Percentiles rank a stretch among this genome's conserved stretches.
These are phyloP conservation scores for Trichonephila clavata DNA, from an alignment of 1,140 invertebrate species.

Conservation along the genomic window DNA sequence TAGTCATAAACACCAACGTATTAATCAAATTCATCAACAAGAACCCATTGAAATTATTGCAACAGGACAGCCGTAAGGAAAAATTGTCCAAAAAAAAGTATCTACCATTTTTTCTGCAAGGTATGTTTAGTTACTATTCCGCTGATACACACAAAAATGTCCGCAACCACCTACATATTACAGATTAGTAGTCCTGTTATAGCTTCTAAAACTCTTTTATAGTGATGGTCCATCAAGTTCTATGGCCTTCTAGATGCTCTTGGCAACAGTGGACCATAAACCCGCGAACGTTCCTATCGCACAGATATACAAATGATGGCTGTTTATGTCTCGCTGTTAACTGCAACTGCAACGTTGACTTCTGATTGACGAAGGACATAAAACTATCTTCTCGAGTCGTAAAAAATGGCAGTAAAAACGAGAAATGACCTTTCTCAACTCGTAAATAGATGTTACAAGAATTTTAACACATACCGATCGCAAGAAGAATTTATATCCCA, in stretches of 20 bases:
- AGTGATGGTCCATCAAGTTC: neutral
- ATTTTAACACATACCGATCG: conserved; percentile 51
- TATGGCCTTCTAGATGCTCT: neutral
- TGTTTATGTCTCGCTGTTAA: conserved; percentile 52
- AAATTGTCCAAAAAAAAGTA: too few species aligned
- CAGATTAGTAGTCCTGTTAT: conserved; percentile 17
- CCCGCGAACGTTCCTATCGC: neutral
- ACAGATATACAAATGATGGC: conserved; percentile 48
- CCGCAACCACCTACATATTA: neutral
- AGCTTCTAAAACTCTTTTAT: conserved; percentile 26
- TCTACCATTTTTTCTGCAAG: neutral
- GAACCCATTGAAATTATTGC: too few species aligned
- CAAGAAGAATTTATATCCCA: neutral
- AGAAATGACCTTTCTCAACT: conserved; percentile 9
- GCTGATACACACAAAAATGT: neutral
- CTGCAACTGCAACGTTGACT: neutral
- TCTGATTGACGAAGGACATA: conserved; percentile 51
- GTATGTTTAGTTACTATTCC: neutral
- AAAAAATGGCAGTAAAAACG: conserved; percentile 46
- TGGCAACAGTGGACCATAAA: conserved; percentile 22
- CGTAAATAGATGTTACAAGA: conserved; percentile 56
- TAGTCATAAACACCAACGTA: too few species aligned
- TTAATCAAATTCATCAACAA: too few species aligned
- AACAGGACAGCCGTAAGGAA: too few species aligned
- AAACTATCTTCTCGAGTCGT: conserved; percentile 47